These are phyloP conservation scores for Spinus pinus DNA, from an alignment of 2,797 vertebrate genomes.

Conservation along the genomic window DNA sequence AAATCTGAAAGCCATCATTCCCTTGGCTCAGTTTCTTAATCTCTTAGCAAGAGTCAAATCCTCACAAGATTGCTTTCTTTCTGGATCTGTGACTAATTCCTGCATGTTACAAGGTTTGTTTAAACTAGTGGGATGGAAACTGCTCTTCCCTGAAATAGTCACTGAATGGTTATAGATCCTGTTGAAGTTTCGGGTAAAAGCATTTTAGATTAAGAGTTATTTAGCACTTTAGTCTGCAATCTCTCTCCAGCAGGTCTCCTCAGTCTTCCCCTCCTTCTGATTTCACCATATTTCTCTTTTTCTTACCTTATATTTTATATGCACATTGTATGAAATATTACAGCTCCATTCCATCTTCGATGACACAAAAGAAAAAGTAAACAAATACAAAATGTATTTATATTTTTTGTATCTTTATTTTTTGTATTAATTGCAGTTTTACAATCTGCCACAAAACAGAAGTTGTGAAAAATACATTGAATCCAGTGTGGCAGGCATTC, in stretches of 20 bases:
- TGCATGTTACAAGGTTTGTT: background rate
- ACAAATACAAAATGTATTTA: background rate
- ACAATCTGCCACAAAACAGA: slow-evolving; percentile 94
- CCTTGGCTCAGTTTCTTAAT: background rate
- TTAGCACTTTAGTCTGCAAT: background rate
- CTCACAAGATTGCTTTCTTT: background rate
- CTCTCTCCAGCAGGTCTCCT: background rate
- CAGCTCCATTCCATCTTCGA: background rate
- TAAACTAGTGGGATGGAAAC: background rate
- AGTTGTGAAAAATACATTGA: slow-evolving; percentile 91
- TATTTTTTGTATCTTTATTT: background rate
- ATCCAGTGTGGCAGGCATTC: slow-evolving; percentile 94
- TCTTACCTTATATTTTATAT: background rate
- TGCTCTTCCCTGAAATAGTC: background rate
- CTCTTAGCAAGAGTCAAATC: background rate
- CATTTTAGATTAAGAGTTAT: background rate
- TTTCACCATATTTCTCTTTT: background rate
- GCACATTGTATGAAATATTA: background rate
- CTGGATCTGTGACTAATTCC: background rate
- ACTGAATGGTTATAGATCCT: background rate
- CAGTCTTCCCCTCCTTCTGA: background rate
- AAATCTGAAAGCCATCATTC: background rate
- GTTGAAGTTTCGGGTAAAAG: background rate
- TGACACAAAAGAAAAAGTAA: background rate
- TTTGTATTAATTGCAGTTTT: slow-evolving; percentile 73